A percentile compares a stretch with the other conserved stretches of the same genome.
These are phyloP conservation scores for Apaloderma vittatum DNA, from an alignment of 2,113 vertebrate species.

Conservation along the genomic window DNA sequence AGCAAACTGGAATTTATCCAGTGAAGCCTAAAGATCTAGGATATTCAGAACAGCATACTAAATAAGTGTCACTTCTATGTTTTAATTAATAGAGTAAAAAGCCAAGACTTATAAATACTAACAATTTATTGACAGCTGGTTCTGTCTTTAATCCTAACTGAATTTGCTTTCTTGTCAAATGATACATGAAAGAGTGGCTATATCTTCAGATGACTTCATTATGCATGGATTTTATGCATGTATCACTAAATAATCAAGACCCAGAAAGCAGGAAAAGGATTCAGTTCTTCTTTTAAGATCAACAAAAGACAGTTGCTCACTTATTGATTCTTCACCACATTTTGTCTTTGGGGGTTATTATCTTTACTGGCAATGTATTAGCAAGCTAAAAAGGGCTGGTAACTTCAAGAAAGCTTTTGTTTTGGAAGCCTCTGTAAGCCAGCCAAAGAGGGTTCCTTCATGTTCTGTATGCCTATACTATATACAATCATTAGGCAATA, in stretches of 20 bases:
- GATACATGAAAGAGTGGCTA: background rate
- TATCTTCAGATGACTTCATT: background rate
- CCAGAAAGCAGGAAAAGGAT: background rate
- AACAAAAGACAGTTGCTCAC: background rate
- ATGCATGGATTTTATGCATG: background rate
- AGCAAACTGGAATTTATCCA: background rate
- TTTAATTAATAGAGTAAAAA: slow-evolving; percentile 7
- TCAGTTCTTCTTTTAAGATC: background rate
- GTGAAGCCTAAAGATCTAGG: background rate
- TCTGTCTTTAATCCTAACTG: background rate
- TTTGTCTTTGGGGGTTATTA: background rate
- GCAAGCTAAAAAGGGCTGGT: background rate
- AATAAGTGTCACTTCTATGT: background rate
- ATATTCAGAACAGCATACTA: background rate
- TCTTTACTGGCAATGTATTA: background rate
- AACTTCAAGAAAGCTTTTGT: background rate
- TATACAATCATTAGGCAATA: background rate
- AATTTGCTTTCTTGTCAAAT: slow-evolving; percentile 13
- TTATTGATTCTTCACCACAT: background rate
- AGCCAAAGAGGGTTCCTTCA: background rate
- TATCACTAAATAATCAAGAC: background rate
- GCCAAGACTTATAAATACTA: background rate
- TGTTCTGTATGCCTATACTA: background rate
- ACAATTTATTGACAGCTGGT: background rate
- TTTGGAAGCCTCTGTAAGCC: background rate